Evolutionary conservation across 2,113 vertebrate genomes (phyloP), one percentile per base, ranked within the genome.

Genomic region (Ophiodon elongatus): DNA sequence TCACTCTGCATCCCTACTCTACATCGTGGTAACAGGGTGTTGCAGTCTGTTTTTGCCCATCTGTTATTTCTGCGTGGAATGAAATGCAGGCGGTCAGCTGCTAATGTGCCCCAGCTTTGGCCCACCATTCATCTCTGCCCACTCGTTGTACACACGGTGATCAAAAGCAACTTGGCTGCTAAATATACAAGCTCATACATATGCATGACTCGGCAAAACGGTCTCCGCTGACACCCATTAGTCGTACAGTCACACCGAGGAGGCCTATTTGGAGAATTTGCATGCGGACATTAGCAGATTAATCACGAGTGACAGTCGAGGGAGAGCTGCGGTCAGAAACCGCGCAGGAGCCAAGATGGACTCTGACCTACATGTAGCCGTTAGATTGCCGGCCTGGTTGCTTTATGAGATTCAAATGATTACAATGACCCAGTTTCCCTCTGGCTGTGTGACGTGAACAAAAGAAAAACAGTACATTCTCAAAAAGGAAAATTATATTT

Each of bases 201-300:
- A 95, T 95, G 94, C 92, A 95, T 95, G 93, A 86, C 43, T 21
- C 4, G 76, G 86, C 92, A 93, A 93, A 94, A 94, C 88, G 84
- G 87, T 86, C 93, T 90, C 90, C 37, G 80, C 89, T 86, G 91
- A 87, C 91, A 86, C 73, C 81, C 86, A 91, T 94, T 94, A 93
- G 80, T 60, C 67, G 80, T 88, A 90, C 89, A 94, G 90, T 92
- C 90, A 76, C 84, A 83, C 82, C 31, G 70, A 86, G 83, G 73
- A 83, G 88, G 76, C 85, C 90, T 81, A 80, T 90, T 91, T 85
- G 80, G 88, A 82, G 86, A 81, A 95, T 95, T 95, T 93, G 93
- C 94, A 95, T 92, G 87, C 45, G 60, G 84, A 87, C 92, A 93
- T 94, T 93, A 93, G 87, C 82, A 92, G 94, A 96, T 94, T 94